Conservation (phyloP, 1,140 invertebrate species). For the Idris sp. region DNA sequence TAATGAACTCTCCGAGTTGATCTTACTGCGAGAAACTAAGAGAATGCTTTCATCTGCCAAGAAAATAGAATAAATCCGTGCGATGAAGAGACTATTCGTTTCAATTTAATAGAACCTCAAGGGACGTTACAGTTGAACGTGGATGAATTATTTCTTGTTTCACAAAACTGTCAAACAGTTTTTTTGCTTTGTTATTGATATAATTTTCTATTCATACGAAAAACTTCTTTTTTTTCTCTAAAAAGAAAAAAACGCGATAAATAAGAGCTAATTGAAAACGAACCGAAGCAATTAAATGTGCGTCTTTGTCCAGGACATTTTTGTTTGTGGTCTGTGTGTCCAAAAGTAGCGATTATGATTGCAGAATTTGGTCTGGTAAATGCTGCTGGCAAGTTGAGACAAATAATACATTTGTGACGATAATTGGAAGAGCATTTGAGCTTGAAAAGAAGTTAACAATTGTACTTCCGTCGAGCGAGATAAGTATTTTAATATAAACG, state of each 20-base stretch:
- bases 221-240: too few species aligned
- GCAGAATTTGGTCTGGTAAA: too few species aligned
- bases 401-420: too few species aligned
- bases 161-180: too few species aligned
- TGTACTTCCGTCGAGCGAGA: too few species aligned
- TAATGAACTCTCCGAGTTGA: slow-evolving; percentile 54
- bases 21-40: slow-evolving; percentile 49
- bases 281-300: slow-evolving; percentile 34
- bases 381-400: too few species aligned
- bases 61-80: slow-evolving; percentile 49
- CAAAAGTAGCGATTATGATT: not conserved
- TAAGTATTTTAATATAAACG: too few species aligned
- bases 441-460: too few species aligned
- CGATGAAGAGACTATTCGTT: slow-evolving; percentile 44
- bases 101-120: slow-evolving; percentile 43
- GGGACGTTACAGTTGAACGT: slow-evolving; percentile 22
- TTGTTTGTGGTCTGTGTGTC: not conserved
- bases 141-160: too few species aligned
- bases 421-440: too few species aligned
- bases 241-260: slow-evolving; percentile 27
- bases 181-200: too few species aligned
- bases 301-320: slow-evolving; percentile 20
- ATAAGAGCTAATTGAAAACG: slow-evolving; percentile 39
- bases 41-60: slow-evolving; percentile 51
- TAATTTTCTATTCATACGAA: too few species aligned